A percentile compares a stretch with the other conserved stretches of the same genome.
Evolutionary conservation across 2,113 vertebrate species (phyloP).

Genomic region (Osmerus eperlanus): DNA sequence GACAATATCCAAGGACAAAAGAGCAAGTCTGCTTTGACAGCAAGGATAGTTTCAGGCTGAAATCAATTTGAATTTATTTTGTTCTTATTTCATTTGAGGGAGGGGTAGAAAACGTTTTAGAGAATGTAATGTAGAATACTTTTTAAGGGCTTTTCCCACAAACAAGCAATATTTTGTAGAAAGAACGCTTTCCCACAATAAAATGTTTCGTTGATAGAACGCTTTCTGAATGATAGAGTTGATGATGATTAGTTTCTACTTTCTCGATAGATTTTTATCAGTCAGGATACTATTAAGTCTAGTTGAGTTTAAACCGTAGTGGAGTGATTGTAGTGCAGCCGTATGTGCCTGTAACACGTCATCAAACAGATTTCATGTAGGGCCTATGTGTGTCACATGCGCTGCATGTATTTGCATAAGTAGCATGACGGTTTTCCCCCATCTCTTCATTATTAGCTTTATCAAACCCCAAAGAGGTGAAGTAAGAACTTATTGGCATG

Average conservation of each 20-base stretch:
- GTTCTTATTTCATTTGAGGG: not conserved
- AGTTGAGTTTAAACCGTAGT: too few relatives aligned
- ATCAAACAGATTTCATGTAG: slow-evolving; percentile 8
- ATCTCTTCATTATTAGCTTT: slow-evolving; percentile 24
- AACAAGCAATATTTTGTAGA: too few relatives aligned
- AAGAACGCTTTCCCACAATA: not conserved
- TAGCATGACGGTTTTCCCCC: not conserved
- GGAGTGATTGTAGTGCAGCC: not conserved
- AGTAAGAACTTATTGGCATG: slow-evolving; percentile 12
- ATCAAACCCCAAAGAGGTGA: slow-evolving; percentile 4
- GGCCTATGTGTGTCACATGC: not conserved
- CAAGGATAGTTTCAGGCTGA: slow-evolving; percentile 26
- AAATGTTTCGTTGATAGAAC: not conserved
- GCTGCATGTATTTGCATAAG: slow-evolving; percentile 24
- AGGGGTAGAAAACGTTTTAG: not conserved
- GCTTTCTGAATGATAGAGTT: not conserved
- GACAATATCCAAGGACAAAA: slow-evolving; percentile 48
- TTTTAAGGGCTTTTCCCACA: too few relatives aligned
- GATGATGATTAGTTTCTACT: not conserved
- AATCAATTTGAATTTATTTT: slow-evolving; percentile 29
- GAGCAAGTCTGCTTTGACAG: slow-evolving; percentile 17
- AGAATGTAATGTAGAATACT: too few relatives aligned
- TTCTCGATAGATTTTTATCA: not conserved
- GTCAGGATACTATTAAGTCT: too few relatives aligned
- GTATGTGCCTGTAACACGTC: slow-evolving; percentile 3